Percentiles rank a stretch among this genome's conserved stretches.
Evolutionary conservation across 2,797 vertebrate genomes (phyloP).

Genomic region (Oophaga sylvatica): DNA sequence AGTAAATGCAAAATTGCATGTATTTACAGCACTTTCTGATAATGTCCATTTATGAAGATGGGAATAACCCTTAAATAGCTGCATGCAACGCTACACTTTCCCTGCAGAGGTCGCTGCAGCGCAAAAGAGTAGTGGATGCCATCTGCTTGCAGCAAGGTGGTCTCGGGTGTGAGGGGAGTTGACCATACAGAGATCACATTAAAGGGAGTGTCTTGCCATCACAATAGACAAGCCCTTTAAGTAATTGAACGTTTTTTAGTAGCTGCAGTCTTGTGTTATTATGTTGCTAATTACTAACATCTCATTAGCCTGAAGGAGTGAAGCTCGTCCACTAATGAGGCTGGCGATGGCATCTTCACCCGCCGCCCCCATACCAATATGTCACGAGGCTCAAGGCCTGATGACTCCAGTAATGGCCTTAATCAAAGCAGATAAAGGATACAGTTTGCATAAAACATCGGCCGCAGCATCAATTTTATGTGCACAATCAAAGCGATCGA

Average conservation of each 20-base stretch:
- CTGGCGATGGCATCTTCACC: background rate
- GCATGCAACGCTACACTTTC: too few relatives aligned
- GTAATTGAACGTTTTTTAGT: background rate
- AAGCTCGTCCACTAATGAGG: background rate
- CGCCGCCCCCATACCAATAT: background rate
- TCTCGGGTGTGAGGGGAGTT: too few relatives aligned
- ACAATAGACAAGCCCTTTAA: background rate
- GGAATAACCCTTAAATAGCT: too few relatives aligned
- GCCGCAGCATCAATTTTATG: slow-evolving; percentile 28
- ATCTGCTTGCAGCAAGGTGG: too few relatives aligned
- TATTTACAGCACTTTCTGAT: too few relatives aligned
- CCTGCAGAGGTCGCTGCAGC: too few relatives aligned
- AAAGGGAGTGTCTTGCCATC: background rate
- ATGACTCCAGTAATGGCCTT: slow-evolving; percentile 15
- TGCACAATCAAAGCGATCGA: slow-evolving; percentile 31
- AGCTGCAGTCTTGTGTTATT: background rate
- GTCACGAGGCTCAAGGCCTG: background rate
- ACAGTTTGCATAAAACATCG: slow-evolving; percentile 26
- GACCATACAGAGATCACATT: background rate
- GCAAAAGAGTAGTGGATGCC: too few relatives aligned
- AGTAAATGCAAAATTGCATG: too few relatives aligned
- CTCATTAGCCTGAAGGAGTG: background rate
- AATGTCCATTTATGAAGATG: too few relatives aligned
- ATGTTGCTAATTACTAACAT: background rate
- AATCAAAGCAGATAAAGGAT: slow-evolving; percentile 27